These are phyloP conservation scores for Trematomus bernacchii DNA, from an alignment of 2,797 vertebrate species.

Conservation along the genomic window DNA sequence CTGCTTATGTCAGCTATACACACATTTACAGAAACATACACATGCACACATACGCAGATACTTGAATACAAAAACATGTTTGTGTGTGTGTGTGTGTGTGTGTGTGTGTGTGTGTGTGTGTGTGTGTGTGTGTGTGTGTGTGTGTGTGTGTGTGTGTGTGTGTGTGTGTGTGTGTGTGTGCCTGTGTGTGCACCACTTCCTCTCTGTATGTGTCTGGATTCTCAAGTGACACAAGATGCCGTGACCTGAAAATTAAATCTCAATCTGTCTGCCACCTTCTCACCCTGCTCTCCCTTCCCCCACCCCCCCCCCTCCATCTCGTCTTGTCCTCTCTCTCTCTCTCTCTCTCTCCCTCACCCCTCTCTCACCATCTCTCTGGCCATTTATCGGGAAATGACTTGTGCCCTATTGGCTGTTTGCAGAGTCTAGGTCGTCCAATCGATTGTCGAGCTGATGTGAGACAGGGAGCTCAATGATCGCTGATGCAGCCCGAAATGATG, in stretches of 20 bases:
- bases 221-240: constrained; percentile 79
- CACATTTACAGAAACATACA: constrained; percentile 63
- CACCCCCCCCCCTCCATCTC: neutral
- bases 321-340: neutral
- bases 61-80: constrained; percentile 29
- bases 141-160: constrained; percentile 40
- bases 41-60: constrained; percentile 33
- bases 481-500: constrained; percentile 54
- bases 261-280: constrained; percentile 80
- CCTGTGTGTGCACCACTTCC: constrained; percentile 65
- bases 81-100: constrained; percentile 18
- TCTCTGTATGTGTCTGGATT: constrained; percentile 75
- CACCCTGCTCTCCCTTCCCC: constrained; percentile 50
- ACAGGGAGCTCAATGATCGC: constrained; percentile 52
- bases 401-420: constrained; percentile 79
- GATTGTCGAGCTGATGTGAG: constrained; percentile 65
- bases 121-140: constrained; percentile 37
- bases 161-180: constrained; percentile 38
- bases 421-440: constrained; percentile 70
- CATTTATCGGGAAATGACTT: constrained; percentile 74
- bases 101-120: constrained; percentile 32
- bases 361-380: constrained; percentile 45
- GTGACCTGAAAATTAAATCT: constrained; percentile 85
- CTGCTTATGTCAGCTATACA: constrained; percentile 77
- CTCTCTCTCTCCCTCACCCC: constrained; percentile 76